Evolutionary conservation across 2,888 invertebrate species (phyloP), one percentile per base, ranked within the genome.

Genomic region (Phortica okadai): DNA sequence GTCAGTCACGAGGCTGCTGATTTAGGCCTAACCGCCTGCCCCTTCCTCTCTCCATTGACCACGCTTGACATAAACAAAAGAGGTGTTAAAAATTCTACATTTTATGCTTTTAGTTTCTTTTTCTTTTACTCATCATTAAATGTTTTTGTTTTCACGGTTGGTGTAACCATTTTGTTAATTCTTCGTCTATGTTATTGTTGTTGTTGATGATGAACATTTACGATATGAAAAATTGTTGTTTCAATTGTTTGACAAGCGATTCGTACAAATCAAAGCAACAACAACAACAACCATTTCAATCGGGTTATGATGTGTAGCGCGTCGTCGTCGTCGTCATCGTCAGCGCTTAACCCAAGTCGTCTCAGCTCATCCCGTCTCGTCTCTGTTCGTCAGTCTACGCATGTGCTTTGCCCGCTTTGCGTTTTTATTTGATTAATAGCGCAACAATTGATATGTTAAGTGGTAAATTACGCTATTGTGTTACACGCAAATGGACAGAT

Each of bases 401-500:
- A 62, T 58, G 16, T 74, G 58, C 59, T n/a, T 2, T 44, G 72
- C 14, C 14, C 25, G 54, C 50, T 77, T 77, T 75, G 82, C 77
- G 14, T 45, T 72, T 56, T 84, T 81, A 84, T 85, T 87, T 85
- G 88, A 85, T 88, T 85, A 88, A 88, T 85, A 85, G 85, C 85
- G 84, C 84, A 82, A 85, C 85, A 85, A 85, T 85, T 88, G 88
- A 85, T 85, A 88, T 85, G 85, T 85, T 85, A 85, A 85, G 85
- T 85, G 85, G 88, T 85, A 85, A 85, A 85, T 85, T 85, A 88
- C 88, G 88, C 85, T 88, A 85, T 85, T 85, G 75, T 75, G 72
- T 45, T 72, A 72, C 70, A 72, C 69, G 70, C 33, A 72, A 72
- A 72, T 72, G 70, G 70, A 72, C 70, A 72, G 54, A 72, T 11